A percentile compares a stretch with the other conserved stretches of the same genome.
Conservation (phyloP, 1,140 invertebrate species). For the Pseudobourletiella spinata region DNA sequence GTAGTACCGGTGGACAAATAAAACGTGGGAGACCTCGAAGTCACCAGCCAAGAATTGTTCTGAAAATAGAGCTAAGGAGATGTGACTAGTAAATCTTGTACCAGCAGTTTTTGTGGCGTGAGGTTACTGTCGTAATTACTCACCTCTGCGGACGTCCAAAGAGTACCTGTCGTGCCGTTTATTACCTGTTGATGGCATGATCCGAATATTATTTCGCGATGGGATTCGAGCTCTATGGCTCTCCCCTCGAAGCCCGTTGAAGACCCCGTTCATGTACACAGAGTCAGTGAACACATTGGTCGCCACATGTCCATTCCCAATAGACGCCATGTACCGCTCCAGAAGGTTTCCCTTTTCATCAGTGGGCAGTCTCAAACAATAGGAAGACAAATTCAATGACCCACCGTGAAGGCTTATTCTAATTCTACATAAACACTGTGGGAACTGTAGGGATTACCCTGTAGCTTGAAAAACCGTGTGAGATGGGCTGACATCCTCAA, state of each 20-base stretch:
- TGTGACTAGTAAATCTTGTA: no score
- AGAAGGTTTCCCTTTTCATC: slow-evolving; percentile 11
- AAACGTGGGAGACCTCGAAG: slow-evolving; percentile 23
- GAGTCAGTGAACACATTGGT: slow-evolving; percentile 41
- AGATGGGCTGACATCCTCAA: slow-evolving; percentile 3
- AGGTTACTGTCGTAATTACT: no score
- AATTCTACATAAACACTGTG: neutral
- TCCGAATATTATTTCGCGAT: slow-evolving; percentile 33
- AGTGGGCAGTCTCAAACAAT: slow-evolving; percentile 1
- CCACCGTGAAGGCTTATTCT: neutral
- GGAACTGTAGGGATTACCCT: no score
- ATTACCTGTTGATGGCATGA: slow-evolving; percentile 3
- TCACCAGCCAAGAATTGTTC: slow-evolving; percentile 13
- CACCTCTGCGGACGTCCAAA: no score
- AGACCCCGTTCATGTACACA: slow-evolving; percentile 45
- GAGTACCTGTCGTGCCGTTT: no score
- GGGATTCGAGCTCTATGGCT: slow-evolving; percentile 38
- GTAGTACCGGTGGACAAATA: slow-evolving; percentile 36
- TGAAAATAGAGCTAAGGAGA: slow-evolving; percentile 22
- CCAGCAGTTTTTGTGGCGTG: no score
- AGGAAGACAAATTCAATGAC: neutral
- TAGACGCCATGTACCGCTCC: slow-evolving; percentile 37
- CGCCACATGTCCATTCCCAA: slow-evolving; percentile 46
- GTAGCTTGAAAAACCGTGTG: neutral
- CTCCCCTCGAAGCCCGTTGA: slow-evolving; percentile 41